Percentiles rank a stretch among this genome's conserved stretches.
Conservation (phyloP, 2,113 vertebrate species). For the Chlorodrepanis virens region DNA sequence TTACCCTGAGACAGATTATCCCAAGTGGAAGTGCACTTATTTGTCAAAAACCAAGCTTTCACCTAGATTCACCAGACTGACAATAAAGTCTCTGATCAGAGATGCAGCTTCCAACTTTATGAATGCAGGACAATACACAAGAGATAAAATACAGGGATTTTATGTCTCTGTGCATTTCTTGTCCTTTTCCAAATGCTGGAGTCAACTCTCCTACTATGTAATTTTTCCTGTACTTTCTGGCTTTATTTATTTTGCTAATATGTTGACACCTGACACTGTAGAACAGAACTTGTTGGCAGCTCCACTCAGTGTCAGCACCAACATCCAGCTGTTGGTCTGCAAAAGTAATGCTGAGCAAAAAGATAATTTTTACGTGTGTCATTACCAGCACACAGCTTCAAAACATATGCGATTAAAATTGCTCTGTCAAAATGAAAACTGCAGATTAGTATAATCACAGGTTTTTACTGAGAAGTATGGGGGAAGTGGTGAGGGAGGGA, state of each 20-base stretch:
- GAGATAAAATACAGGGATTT: background rate
- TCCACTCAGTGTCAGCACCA: background rate
- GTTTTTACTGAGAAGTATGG: conserved; percentile 10
- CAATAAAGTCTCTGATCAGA: background rate
- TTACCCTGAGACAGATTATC: background rate
- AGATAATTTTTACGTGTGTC: background rate
- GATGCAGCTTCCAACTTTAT: background rate
- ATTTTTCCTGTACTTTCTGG: background rate
- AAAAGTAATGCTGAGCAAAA: conserved; percentile 40
- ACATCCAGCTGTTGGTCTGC: conserved; percentile 10
- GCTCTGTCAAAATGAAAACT: conserved; percentile 57
- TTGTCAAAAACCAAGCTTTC: background rate
- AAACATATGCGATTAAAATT: conserved; percentile 60
- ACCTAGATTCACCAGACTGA: background rate
- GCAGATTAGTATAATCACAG: conserved; percentile 45
- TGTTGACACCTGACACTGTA: background rate
- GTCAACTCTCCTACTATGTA: background rate
- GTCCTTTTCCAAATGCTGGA: background rate
- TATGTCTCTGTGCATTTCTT: background rate
- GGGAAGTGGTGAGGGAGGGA: conserved; percentile 8
- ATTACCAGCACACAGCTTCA: conserved; percentile 57
- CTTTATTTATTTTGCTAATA: conserved; percentile 8
- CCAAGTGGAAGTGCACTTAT: background rate
- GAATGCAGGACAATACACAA: background rate
- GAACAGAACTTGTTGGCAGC: background rate